Conservation (phyloP, 23 tunicate genomes). For the Styela plicata region DNA sequence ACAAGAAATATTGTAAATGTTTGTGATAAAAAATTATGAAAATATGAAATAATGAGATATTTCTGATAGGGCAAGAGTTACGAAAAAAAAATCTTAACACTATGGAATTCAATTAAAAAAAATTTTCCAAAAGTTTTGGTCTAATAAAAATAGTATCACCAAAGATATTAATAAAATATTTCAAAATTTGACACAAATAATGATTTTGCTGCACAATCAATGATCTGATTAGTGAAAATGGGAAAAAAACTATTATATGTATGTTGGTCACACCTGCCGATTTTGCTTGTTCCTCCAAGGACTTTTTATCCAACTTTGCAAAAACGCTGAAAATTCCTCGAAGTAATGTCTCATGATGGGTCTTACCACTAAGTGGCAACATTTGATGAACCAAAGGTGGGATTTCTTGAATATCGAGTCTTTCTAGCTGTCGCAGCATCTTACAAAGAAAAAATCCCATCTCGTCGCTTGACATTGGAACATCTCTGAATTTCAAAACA, state of each 20-base stretch:
- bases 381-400: conserved; percentile 56
- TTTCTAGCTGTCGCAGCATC: conserved; percentile 35
- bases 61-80: no score
- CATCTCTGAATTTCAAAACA: conserved; percentile 31
- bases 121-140: no score
- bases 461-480: conserved; percentile 46
- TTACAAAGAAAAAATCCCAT: conserved; percentile 42
- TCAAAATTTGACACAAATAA: no score
- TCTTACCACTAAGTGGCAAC: conserved; percentile 23
- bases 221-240: no score
- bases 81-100: no score
- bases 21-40: no score
- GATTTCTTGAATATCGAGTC: conserved; percentile 32
- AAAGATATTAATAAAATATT: no score
- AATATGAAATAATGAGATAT: not conserved
- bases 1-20: not conserved
- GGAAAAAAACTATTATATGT: no score
- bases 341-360: conserved; percentile 35
- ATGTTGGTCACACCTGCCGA: not conserved
- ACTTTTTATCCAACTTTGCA: conserved; percentile 15
- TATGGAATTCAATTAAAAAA: no score
- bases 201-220: no score
- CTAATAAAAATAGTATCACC: no score
- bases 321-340: conserved; percentile 40
- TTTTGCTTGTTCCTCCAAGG: not conserved